Conservation (phyloP, 2,797 vertebrate genomes). For the Jordanella pulchra region DNA sequence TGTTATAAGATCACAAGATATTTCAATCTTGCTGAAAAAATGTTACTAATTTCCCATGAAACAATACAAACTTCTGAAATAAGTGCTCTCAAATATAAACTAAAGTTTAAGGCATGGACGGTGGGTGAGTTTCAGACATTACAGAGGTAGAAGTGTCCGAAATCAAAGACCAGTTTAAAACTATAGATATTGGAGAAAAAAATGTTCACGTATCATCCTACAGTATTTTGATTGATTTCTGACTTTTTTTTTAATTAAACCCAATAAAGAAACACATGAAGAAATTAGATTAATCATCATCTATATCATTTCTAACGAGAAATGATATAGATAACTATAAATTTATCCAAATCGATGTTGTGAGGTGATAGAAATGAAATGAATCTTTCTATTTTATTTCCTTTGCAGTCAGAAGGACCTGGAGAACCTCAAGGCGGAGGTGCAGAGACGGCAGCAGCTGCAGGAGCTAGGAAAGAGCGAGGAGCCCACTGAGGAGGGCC, state of each 20-base stretch:
- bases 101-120: too few species aligned
- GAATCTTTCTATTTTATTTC: not conserved
- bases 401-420: constrained; percentile 92
- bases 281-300: not conserved
- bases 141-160: not conserved
- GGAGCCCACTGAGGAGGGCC: constrained; percentile 71
- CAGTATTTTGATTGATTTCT: not conserved
- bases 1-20: too few species aligned
- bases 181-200: not conserved
- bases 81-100: not conserved
- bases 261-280: not conserved
- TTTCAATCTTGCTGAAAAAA: too few species aligned
- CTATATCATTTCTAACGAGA: not conserved
- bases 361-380: not conserved
- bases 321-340: not conserved
- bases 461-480: constrained; percentile 86
- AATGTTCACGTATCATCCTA: not conserved
- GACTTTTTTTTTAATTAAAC: not conserved
- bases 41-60: too few species aligned
- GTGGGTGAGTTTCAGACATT: not conserved
- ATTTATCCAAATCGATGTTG: too few species aligned
- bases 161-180: not conserved
- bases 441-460: constrained; percentile 92
- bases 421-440: constrained; percentile 97
- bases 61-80: too few species aligned